Conservation (phyloP, 2,888 invertebrate species). For the Malachius bipustulatus region DNA sequence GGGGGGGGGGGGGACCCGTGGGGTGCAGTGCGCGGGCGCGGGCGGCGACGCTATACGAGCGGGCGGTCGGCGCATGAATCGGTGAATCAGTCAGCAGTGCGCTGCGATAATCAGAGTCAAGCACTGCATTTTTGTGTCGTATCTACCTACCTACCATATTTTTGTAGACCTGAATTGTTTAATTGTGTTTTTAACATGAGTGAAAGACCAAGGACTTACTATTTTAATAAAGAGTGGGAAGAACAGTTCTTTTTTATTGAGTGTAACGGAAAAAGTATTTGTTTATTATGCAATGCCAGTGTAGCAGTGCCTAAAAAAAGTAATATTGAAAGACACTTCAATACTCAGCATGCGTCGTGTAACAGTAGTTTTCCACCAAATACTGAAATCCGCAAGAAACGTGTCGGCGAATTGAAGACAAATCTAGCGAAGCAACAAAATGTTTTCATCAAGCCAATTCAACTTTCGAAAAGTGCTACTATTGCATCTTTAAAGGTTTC, state of each 20-base stretch:
- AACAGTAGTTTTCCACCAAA: conserved; percentile 13
- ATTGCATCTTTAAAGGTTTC: conserved; percentile 17
- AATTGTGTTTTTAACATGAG: too few relatives aligned
- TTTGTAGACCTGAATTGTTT: too few relatives aligned
- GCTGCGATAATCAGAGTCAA: too few relatives aligned
- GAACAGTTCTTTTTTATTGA: conserved; percentile 14
- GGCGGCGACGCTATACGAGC: too few relatives aligned
- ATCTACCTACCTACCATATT: too few relatives aligned
- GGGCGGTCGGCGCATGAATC: too few relatives aligned
- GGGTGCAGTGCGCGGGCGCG: too few relatives aligned
- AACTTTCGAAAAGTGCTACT: conserved; percentile 15
- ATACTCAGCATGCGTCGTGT: conserved; percentile 16
- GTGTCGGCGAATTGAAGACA: conserved; percentile 11
- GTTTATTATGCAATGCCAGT: conserved; percentile 13
- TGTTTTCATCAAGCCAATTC: conserved; percentile 14
- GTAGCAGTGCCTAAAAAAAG: conserved; percentile 16
- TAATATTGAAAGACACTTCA: conserved; percentile 16
- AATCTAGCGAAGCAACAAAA: conserved; percentile 10
- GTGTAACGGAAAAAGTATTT: conserved; percentile 16
- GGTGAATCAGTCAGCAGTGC: too few relatives aligned
- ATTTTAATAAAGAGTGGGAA: conserved; percentile 16
- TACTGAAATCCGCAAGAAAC: conserved; percentile 13
- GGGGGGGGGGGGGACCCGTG: too few relatives aligned
- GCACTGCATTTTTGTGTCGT: too few relatives aligned
- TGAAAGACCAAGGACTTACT: conserved; percentile 14